phyloP scores from a whole-genome alignment of 1,140 invertebrate species.

The Paraescarpia echinospica region DNA sequence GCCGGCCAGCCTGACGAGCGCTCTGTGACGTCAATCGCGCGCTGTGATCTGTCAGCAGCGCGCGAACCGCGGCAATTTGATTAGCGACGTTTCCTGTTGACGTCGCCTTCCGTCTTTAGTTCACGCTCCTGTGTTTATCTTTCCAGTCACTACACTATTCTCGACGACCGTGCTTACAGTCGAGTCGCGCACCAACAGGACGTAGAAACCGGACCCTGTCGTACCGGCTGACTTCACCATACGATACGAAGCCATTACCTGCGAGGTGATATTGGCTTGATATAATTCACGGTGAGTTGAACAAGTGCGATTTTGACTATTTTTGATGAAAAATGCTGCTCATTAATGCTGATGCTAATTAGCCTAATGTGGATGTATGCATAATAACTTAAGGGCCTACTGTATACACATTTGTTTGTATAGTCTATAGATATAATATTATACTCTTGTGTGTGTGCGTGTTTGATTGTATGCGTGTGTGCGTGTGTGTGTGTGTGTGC shows the following conservation, averaged over 20 bases:
- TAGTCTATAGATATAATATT: too few relatives aligned
- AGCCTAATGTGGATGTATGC: too few relatives aligned
- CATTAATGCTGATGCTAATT: neutral
- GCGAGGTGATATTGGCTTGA: neutral
- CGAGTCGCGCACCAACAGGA: neutral
- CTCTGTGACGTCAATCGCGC: neutral
- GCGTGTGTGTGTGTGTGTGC: neutral
- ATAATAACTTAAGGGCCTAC: too few relatives aligned
- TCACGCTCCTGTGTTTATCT: neutral
- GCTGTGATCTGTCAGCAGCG: neutral
- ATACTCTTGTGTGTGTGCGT: neutral
- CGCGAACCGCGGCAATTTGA: neutral
- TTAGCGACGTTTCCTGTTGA: neutral
- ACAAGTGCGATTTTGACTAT: neutral
- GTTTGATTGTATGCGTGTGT: neutral
- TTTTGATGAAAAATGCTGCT: neutral
- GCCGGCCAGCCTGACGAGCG: neutral
- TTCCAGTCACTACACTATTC: neutral
- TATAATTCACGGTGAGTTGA: neutral
- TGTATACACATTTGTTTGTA: too few relatives aligned
- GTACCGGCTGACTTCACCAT: neutral
- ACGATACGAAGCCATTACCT: neutral
- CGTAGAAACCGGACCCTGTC: neutral
- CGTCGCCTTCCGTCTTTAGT: neutral
- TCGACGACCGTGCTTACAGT: neutral